Conservation (phyloP, 2,888 invertebrate genomes). For the Sinhomidia bicolor region DNA sequence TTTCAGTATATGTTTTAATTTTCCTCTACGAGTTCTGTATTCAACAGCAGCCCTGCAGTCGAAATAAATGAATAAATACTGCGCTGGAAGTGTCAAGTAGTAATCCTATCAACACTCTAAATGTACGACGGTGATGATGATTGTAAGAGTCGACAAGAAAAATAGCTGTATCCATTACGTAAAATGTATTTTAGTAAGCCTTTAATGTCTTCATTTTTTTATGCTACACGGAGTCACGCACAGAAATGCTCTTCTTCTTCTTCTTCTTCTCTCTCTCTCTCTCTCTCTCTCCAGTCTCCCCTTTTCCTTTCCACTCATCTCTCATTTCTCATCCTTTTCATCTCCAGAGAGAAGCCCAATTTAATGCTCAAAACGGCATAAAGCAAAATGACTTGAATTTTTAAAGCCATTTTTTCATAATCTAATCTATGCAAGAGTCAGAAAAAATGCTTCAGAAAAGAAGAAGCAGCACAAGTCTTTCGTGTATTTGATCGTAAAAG, state of each 20-base stretch:
- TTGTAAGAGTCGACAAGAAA: neutral
- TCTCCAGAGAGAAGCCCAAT: neutral
- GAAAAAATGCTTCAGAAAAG: neutral
- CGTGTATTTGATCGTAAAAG: neutral
- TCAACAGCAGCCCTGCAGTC: no score
- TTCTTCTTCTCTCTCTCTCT: no score
- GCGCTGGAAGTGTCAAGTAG: neutral
- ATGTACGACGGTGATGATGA: neutral
- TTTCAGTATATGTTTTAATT: no score
- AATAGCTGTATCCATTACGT: neutral
- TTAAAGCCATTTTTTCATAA: neutral
- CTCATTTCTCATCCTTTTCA: neutral
- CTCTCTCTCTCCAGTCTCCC: no score
- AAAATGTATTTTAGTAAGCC: neutral
- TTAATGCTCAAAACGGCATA: neutral
- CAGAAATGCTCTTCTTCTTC: no score
- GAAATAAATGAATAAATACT: no score
- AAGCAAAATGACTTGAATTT: neutral
- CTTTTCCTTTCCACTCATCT: neutral
- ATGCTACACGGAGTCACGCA: neutral
- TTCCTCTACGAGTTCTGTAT: no score
- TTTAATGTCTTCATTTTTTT: slow-evolving; percentile 10
- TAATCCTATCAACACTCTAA: neutral
- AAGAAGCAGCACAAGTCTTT: neutral
- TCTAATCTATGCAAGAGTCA: neutral